These are phyloP conservation scores for Semibalanus balanoides DNA, from an alignment of 1,140 invertebrate species.

Conservation along the genomic window DNA sequence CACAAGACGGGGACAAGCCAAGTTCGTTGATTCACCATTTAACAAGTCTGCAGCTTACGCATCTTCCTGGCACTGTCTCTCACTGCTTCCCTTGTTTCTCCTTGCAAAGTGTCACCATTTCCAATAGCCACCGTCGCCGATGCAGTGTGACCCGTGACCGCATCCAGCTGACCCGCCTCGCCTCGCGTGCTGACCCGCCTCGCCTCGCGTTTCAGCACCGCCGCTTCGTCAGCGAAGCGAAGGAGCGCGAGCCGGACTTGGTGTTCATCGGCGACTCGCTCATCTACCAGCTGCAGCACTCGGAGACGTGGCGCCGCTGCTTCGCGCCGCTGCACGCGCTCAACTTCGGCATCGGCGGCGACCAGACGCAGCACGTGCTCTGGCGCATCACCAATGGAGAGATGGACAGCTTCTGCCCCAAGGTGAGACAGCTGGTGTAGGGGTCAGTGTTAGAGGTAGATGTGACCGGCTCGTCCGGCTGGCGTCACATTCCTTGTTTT, in stretches of 20 bases:
- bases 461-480: no score
- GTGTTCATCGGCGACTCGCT: constrained; percentile 78
- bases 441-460: constrained; percentile 7
- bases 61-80: no score
- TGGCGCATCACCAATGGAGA: constrained; percentile 80
- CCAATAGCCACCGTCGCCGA: no score
- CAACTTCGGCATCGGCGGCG: constrained; percentile 78
- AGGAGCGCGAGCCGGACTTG: constrained; percentile 78
- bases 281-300: constrained; percentile 56
- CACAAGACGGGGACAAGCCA: no score
- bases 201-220: constrained; percentile 45
- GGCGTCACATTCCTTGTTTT: no score
- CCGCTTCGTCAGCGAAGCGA: constrained; percentile 58
- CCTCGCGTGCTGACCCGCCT: no score
- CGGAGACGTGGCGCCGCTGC: constrained; percentile 66
- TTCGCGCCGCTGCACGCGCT: constrained; percentile 75
- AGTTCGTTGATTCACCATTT: no score
- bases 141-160: no score
- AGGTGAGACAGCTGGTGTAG: constrained; percentile 38
- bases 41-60: no score
- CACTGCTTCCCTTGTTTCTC: no score
- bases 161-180: no score
- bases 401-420: constrained; percentile 69
- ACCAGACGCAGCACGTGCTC: constrained; percentile 71
- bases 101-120: no score